Percentiles rank a stretch among this genome's conserved stretches.
phyloP scores from a whole-genome alignment of 2,888 invertebrate species.

The Diarsia brunnea region DNA sequence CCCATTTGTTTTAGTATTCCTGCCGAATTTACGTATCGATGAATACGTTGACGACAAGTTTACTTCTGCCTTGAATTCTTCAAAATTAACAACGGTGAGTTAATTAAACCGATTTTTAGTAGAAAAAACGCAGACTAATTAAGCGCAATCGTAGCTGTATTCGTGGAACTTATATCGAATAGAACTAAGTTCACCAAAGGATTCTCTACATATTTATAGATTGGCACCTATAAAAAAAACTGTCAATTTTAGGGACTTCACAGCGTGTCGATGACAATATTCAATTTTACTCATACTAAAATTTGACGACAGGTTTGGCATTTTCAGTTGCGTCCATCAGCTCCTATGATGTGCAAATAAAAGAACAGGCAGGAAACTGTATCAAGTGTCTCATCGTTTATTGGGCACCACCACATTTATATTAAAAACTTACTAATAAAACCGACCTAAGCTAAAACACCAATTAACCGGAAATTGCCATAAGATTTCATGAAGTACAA shows the following conservation, averaged over 20 bases:
- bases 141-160: not conserved
- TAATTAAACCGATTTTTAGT: not conserved
- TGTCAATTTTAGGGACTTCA: not conserved
- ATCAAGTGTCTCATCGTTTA: too few species aligned
- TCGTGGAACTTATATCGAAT: not conserved
- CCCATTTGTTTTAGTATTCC: not conserved
- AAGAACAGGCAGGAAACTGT: too few species aligned
- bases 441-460: not conserved
- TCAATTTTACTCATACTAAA: too few species aligned
- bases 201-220: not conserved
- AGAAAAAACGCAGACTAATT: not conserved
- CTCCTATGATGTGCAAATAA: too few species aligned
- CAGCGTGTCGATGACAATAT: too few species aligned
- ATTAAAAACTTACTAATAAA: not conserved
- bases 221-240: not conserved
- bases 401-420: too few species aligned
- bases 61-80: not conserved
- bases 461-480: not conserved
- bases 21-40: not conserved
- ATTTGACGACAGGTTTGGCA: too few species aligned
- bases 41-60: too few species aligned
- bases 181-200: not conserved
- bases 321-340: too few species aligned
- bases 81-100: not conserved
- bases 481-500: constrained; percentile 7